A percentile compares a stretch with the other conserved stretches of the same genome.
Evolutionary conservation across 2,888 invertebrate genomes (phyloP).

Genomic region (Himalopsyche anomala): DNA sequence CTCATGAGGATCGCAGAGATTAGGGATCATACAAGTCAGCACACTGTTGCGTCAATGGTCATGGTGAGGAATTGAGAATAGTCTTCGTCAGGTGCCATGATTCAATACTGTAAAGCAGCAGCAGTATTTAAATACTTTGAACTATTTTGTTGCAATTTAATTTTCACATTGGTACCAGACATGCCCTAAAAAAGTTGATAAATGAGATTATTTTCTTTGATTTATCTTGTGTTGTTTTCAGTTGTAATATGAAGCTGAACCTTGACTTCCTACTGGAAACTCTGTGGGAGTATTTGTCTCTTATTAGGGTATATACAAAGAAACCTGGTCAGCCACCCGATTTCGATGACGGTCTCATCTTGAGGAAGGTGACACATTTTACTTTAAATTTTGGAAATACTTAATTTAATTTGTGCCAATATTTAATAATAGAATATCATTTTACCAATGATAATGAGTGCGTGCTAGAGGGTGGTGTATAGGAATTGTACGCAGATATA

Average conservation of each 20-base stretch:
- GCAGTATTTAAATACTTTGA: no score
- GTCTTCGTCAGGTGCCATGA: no score
- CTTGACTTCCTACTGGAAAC: constrained; percentile 94
- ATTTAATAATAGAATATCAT: neutral
- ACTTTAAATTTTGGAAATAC: neutral
- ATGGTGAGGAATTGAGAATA: no score
- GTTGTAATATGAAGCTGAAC: constrained; percentile 99
- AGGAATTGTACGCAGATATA: no score
- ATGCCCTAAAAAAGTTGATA: no score
- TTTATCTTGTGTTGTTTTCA: constrained; percentile 72
- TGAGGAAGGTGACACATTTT: constrained; percentile 80
- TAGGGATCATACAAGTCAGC: no score
- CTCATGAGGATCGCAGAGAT: no score
- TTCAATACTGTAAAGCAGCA: no score
- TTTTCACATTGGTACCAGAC: neutral
- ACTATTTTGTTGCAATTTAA: no score
- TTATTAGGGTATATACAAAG: constrained; percentile 98
- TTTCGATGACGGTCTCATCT: constrained; percentile 95
- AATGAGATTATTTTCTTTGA: neutral
- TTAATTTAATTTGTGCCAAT: neutral
- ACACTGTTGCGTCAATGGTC: no score
- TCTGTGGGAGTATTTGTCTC: constrained; percentile 94
- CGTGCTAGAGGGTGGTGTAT: no score
- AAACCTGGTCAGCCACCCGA: constrained; percentile 98
- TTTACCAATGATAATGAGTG: neutral